Conservation (phyloP, 2,888 invertebrate species). For the Phorcus lineatus region DNA sequence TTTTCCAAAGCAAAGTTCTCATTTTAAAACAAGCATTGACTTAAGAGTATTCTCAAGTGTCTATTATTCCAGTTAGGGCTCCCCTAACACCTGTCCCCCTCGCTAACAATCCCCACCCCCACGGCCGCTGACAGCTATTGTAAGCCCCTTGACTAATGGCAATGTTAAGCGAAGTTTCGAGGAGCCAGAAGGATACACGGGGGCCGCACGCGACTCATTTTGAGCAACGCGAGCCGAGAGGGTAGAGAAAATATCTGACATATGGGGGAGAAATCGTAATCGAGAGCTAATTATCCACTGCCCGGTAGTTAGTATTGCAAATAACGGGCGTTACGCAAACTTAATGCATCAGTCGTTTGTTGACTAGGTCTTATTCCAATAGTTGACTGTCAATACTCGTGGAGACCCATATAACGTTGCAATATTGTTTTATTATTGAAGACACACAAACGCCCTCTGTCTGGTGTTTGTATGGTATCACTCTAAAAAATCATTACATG, state of each 20-base stretch:
- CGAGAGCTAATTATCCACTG: background rate
- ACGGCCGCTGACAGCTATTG: background rate
- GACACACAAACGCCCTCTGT: conserved; percentile 4
- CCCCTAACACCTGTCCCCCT: conserved; percentile 2
- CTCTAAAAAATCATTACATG: conserved; percentile 13
- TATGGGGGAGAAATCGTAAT: conserved; percentile 7
- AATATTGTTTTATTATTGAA: conserved; percentile 3
- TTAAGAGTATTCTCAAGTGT: background rate
- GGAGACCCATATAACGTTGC: background rate
- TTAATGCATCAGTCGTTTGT: background rate
- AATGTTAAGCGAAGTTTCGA: background rate
- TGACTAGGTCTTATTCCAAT: background rate
- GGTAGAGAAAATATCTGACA: background rate
- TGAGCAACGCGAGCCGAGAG: background rate
- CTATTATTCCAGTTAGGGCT: background rate
- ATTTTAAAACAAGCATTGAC: background rate
- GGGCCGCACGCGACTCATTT: background rate
- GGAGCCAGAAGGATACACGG: background rate
- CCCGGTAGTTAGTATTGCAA: background rate
- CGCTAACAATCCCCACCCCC: background rate
- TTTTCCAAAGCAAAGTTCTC: background rate
- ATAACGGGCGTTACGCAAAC: conserved; percentile 7
- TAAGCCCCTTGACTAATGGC: background rate
- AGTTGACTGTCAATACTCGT: background rate
- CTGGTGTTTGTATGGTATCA: background rate